Evolutionary conservation across 2,113 vertebrate genomes (phyloP).

Genomic region (human (Homo sapiens)): DNA sequence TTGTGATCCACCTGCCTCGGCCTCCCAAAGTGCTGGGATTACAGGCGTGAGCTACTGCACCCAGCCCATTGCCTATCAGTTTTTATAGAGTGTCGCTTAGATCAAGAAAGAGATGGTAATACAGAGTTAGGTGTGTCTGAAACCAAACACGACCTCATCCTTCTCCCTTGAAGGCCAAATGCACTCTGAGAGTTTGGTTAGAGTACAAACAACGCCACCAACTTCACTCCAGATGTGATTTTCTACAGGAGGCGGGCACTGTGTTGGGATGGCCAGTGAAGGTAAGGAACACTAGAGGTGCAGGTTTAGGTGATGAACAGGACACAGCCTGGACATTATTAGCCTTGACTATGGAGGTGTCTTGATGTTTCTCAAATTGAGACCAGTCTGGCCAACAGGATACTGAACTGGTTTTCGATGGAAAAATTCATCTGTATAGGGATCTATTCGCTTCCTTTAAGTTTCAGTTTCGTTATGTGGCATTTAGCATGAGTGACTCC

Average conservation of each 20-base stretch:
- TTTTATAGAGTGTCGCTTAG: not conserved
- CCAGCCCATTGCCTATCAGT: not conserved
- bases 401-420: too few relatives aligned
- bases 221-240: not conserved
- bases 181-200: not conserved
- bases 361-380: not conserved
- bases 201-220: not conserved
- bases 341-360: not conserved
- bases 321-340: not conserved
- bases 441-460: too few relatives aligned
- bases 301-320: not conserved
- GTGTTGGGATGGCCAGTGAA: not conserved
- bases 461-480: too few relatives aligned
- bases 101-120: not conserved
- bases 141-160: not conserved
- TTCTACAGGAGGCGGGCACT: not conserved
- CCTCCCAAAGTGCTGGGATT: too few relatives aligned
- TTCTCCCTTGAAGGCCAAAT: not conserved
- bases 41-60: too few relatives aligned
- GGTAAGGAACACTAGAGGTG: not conserved
- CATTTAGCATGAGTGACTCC: too few relatives aligned
- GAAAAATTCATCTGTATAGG: too few relatives aligned
- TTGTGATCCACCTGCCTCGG: too few relatives aligned
- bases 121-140: not conserved
- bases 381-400: too few relatives aligned